Percentiles rank a stretch among this genome's conserved stretches.
Evolutionary conservation across 2,888 invertebrate genomes (phyloP).

Genomic region (Camponotus fellah): DNA sequence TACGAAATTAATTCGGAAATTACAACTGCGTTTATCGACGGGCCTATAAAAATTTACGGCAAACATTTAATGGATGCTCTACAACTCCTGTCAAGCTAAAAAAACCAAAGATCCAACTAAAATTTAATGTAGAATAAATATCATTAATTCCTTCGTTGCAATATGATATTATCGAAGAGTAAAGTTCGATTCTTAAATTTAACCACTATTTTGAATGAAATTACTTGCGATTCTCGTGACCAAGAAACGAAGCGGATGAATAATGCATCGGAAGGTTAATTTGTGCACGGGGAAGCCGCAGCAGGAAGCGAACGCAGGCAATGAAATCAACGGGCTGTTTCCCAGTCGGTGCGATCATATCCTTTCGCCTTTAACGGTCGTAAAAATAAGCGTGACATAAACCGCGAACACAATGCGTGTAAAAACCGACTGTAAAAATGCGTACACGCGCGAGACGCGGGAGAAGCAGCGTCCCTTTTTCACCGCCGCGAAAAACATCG

Average conservation of each 20-base stretch:
- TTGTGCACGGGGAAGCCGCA: conserved; percentile 21
- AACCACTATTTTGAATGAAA: background rate
- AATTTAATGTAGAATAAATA: background rate
- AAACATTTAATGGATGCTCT: background rate
- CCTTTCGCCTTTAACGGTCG: conserved; percentile 54
- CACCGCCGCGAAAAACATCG: conserved; percentile 14
- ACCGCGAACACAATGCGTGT: conserved; percentile 50
- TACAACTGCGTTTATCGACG: conserved; percentile 14
- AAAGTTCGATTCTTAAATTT: background rate
- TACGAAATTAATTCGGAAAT: conserved; percentile 36
- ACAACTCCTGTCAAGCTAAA: background rate
- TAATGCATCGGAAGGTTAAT: conserved; percentile 48
- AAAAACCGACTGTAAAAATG: conserved; percentile 51
- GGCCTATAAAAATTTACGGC: background rate
- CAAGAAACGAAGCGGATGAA: conserved; percentile 14
- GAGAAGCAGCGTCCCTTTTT: conserved; percentile 5
- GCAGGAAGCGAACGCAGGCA: conserved; percentile 44
- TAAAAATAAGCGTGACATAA: conserved; percentile 58
- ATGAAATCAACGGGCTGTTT: conserved; percentile 49
- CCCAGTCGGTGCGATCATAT: conserved; percentile 41
- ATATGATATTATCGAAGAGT: background rate
- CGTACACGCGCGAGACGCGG: background rate
- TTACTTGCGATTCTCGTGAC: conserved; percentile 16
- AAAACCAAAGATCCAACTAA: background rate
- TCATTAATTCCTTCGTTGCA: background rate